phyloP scores from a whole-genome alignment of 2,888 invertebrate species.

The Anticlea derivata region DNA sequence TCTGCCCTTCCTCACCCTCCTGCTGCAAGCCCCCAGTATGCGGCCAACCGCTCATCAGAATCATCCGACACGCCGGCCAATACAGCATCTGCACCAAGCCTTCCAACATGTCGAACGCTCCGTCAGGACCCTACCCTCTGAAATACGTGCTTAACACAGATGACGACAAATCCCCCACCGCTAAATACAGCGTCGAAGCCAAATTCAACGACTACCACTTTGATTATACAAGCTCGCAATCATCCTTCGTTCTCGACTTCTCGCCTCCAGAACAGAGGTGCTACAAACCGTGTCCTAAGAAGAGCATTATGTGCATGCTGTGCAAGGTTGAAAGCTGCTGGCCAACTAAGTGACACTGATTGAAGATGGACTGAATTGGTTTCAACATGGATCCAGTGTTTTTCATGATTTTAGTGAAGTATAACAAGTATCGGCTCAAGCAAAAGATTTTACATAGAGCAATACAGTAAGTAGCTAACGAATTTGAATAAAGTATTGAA shows the following conservation, averaged over 20 bases:
- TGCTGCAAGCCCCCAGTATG: constrained; percentile 50
- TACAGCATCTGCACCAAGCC: constrained; percentile 74
- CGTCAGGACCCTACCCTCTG: constrained; percentile 69
- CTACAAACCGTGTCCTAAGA: constrained; percentile 59
- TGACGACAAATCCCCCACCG: constrained; percentile 25
- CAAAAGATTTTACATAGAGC: constrained; percentile 4
- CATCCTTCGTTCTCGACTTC: constrained; percentile 74
- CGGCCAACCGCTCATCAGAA: constrained; percentile 62
- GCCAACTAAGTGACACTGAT: constrained; percentile 4
- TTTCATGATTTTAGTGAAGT: constrained; percentile 13
- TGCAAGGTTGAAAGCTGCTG: constrained; percentile 35
- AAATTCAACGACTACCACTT: constrained; percentile 75
- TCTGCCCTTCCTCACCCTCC: constrained; percentile 51
- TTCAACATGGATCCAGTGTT: constrained; percentile 3
- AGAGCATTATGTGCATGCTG: constrained; percentile 50
- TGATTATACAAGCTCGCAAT: constrained; percentile 72
- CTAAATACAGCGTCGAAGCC: constrained; percentile 70
- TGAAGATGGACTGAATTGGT: background rate
- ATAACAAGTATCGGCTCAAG: constrained; percentile 14
- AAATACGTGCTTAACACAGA: constrained; percentile 72
- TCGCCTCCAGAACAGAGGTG: constrained; percentile 67
- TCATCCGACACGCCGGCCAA: constrained; percentile 67
- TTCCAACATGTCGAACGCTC: constrained; percentile 64
- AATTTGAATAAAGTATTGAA: constrained; percentile 2
- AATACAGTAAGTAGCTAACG: background rate